Percentiles rank a stretch among this genome's conserved stretches.
Conservation (phyloP, 92 coral and sea anemone genomes). For the Siderastrea siderea region DNA sequence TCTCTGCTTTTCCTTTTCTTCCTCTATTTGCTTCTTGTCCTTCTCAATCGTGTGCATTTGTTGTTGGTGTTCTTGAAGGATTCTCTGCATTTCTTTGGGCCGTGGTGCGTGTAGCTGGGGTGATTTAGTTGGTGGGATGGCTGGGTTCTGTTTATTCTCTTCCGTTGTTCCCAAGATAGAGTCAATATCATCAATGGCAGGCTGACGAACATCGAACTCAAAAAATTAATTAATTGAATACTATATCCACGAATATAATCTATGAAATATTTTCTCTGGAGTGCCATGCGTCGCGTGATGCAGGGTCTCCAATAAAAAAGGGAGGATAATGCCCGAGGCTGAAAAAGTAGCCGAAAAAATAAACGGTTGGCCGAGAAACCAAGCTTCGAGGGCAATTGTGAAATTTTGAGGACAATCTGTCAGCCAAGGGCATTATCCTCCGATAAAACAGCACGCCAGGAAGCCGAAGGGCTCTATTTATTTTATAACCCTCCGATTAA, state of each 20-base stretch:
- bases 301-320: neutral
- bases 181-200: conserved; percentile 95
- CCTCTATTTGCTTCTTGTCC: conserved; percentile 86
- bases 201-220: conserved; percentile 36
- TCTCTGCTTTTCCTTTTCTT: conserved; percentile 74
- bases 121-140: conserved; percentile 73
- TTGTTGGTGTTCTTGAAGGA: conserved; percentile 94
- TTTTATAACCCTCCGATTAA: no score
- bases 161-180: conserved; percentile 94
- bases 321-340: neutral
- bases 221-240: neutral
- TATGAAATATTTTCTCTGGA: no score
- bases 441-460: no score
- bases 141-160: conserved; percentile 84
- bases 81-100: conserved; percentile 96
- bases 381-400: no score
- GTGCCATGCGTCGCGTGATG: no score
- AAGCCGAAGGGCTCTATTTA: no score
- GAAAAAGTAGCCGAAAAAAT: no score
- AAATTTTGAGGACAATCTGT: no score
- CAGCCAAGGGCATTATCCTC: no score
- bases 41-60: conserved; percentile 82
- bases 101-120: conserved; percentile 99
- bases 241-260: neutral
- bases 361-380: no score